Evolutionary conservation across 2,797 vertebrate species (phyloP).

Genomic region (Leptoclinus maculatus): DNA sequence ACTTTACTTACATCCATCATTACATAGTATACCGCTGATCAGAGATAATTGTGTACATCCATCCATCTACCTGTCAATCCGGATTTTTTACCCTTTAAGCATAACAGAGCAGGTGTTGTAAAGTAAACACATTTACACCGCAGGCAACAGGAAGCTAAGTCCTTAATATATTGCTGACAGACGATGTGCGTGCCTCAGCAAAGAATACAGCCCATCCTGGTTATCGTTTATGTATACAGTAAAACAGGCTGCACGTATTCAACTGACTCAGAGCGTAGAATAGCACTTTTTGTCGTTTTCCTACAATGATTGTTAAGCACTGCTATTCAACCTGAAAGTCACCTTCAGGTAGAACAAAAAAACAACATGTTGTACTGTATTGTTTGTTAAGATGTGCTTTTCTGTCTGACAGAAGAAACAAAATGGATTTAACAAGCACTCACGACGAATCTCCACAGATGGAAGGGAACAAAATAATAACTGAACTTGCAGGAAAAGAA

Average conservation of each 20-base stretch:
- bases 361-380: background rate
- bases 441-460: background rate
- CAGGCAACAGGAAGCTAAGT: background rate
- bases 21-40: conserved; percentile 18
- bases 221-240: background rate
- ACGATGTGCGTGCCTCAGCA: background rate
- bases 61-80: conserved; percentile 45
- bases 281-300: background rate
- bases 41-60: conserved; percentile 22
- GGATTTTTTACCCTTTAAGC: conserved; percentile 26
- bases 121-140: conserved; percentile 40
- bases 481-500: background rate
- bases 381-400: conserved; percentile 21
- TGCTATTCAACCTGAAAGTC: conserved; percentile 14
- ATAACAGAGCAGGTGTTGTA: conserved; percentile 23
- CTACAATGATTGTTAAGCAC: background rate
- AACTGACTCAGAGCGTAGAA: background rate
- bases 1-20: conserved; percentile 26
- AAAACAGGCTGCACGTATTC: background rate
- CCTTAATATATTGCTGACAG: conserved; percentile 6
- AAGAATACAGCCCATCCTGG: background rate
- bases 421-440: conserved; percentile 34
- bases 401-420: background rate
- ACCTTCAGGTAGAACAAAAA: conserved; percentile 21
- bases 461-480: background rate